phyloP scores from a whole-genome alignment of 2,888 invertebrate species.

The Fragum fragum region DNA sequence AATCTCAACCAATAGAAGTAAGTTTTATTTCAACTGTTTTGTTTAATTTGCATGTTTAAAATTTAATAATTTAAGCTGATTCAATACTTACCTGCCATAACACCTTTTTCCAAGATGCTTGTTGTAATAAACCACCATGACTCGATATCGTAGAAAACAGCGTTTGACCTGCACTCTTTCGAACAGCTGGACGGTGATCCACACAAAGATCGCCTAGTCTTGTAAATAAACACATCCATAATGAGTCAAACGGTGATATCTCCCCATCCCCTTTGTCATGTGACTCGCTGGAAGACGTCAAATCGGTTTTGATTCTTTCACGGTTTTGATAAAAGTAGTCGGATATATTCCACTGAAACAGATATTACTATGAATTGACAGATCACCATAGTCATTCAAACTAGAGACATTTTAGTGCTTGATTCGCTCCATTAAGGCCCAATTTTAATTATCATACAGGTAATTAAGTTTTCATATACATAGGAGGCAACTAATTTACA shows the following conservation, averaged over 20 bases:
- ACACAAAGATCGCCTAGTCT: conserved; percentile 92
- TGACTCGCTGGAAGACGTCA: conserved; percentile 67
- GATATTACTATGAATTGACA: too few species aligned
- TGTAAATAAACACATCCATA: conserved; percentile 96
- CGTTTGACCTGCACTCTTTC: conserved; percentile 99
- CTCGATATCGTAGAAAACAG: conserved; percentile 98
- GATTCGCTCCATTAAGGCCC: too few species aligned
- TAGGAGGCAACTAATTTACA: too few species aligned
- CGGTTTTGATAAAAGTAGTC: conserved; percentile 99
- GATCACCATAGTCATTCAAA: too few species aligned
- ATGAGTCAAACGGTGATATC: conserved; percentile 92
- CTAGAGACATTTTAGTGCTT: too few species aligned
- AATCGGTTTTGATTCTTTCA: conserved; percentile 88
- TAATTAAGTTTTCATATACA: too few species aligned
- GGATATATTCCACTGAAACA: conserved; percentile 97
- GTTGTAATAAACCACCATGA: conserved; percentile 95
- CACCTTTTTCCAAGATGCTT: conserved; percentile 97
- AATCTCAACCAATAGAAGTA: too few species aligned
- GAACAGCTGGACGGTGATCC: conserved; percentile 97
- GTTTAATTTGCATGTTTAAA: too few species aligned
- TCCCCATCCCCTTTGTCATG: conserved; percentile 50
- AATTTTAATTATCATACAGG: too few species aligned
- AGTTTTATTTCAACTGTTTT: too few species aligned
- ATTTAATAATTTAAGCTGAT: too few species aligned
- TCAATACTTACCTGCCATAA: conserved; percentile 93